Evolutionary conservation across 1,140 invertebrate species (phyloP).

Genomic region (Psilanteris sp.): DNA sequence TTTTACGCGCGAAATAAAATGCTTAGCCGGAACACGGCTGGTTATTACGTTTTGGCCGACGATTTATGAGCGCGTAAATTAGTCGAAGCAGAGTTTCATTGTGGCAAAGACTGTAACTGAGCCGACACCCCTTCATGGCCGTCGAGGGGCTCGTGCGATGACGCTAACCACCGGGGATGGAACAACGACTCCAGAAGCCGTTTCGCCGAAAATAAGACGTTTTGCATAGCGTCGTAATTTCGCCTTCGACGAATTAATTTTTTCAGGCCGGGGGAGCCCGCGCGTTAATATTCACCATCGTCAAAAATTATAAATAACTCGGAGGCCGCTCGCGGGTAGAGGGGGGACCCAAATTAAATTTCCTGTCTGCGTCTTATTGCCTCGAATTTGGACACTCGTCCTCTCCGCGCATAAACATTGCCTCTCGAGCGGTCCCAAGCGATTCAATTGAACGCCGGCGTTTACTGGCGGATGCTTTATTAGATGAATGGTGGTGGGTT

Average conservation of each 20-base stretch:
- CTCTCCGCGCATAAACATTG: slow-evolving; percentile 12
- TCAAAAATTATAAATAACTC: slow-evolving; percentile 49
- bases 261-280: neutral
- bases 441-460: slow-evolving; percentile 30
- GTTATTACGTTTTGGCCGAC: slow-evolving; percentile 36
- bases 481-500: slow-evolving; percentile 24
- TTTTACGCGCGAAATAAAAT: slow-evolving; percentile 20
- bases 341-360: slow-evolving; percentile 39
- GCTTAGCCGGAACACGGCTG: slow-evolving; percentile 9
- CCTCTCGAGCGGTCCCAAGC: slow-evolving; percentile 10
- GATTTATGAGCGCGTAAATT: slow-evolving; percentile 50
- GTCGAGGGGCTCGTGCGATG: slow-evolving; percentile 21
- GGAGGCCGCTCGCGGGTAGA: too few species aligned
- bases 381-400: slow-evolving; percentile 38
- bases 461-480: slow-evolving; percentile 38
- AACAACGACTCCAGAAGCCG: slow-evolving; percentile 11
- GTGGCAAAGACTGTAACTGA: slow-evolving; percentile 16
- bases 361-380: slow-evolving; percentile 31
- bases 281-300: slow-evolving; percentile 3
- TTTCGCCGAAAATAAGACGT: slow-evolving; percentile 25
- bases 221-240: slow-evolving; percentile 40
- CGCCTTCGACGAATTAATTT: slow-evolving; percentile 40
- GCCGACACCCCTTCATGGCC: slow-evolving; percentile 17
- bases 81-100: slow-evolving; percentile 38
- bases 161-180: slow-evolving; percentile 23